Evolutionary conservation across 2,888 invertebrate species (phyloP).

Genomic region (Acleris holmiana): DNA sequence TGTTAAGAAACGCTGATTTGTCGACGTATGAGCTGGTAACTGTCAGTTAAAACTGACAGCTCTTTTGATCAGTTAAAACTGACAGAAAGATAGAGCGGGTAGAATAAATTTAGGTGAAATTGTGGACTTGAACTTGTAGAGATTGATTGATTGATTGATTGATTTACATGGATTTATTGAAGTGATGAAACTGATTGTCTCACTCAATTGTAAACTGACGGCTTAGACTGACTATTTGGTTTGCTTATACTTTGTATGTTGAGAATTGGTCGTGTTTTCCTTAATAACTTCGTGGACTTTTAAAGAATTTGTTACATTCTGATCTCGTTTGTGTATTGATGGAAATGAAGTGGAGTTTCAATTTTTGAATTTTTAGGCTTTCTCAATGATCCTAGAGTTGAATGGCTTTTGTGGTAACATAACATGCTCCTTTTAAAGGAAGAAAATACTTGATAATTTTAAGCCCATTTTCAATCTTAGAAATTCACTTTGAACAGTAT

Average conservation of each 20-base stretch:
- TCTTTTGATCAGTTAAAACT: slow-evolving; percentile 1
- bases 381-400: neutral
- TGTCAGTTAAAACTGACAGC: slow-evolving; percentile 9
- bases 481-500: too few relatives aligned
- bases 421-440: too few relatives aligned
- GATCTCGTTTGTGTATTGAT: neutral
- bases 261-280: neutral
- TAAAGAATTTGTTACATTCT: neutral
- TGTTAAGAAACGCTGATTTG: slow-evolving; percentile 17
- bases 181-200: too few relatives aligned
- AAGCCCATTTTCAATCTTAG: too few relatives aligned
- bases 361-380: neutral
- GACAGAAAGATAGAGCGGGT: neutral
- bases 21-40: neutral
- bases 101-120: neutral
- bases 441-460: too few relatives aligned
- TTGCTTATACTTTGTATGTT: neutral
- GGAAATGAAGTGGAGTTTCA: neutral
- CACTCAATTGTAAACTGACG: too few relatives aligned
- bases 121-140: neutral
- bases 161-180: too few relatives aligned
- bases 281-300: neutral
- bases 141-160: too few relatives aligned
- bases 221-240: too few relatives aligned
- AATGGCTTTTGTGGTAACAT: neutral